Evolutionary conservation across 2,113 vertebrate genomes (phyloP), one percentile per base, ranked within the genome.

Genomic region (Caranx melampygus): DNA sequence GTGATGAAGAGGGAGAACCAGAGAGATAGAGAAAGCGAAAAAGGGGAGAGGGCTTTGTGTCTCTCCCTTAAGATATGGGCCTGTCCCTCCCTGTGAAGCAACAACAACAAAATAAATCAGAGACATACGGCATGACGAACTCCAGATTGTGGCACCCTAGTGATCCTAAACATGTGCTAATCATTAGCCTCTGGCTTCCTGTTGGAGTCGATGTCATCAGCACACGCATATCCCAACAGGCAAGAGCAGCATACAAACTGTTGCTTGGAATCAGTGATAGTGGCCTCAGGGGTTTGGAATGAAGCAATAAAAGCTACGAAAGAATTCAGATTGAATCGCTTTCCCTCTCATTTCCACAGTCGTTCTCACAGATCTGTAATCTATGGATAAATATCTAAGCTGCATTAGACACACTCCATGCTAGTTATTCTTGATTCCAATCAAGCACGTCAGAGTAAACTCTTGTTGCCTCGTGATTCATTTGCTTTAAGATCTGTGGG

Each of bases 181-280:
- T 93, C 89, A 93, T 95, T 94, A 94, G 85, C 70, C 83, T 69
- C 85, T 88, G 89, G 92, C 92, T 95, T 94, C 93, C 93, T 93
- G 92, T 92, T 88, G 81, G 83, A 93, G 87, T 81, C 83, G 78
- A 92, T 91, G 93, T 94, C 93, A 92, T 93, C 89, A 86, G 84
- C 52, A 9, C 87, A 86, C 87, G 85, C 87, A 89, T 90, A 89
- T 90, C 89, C 87, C 88, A 89, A 83, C 67, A 82, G 87, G 83
- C 73, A 55, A 63, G 75, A 70, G 73, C 76, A 59, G 84, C 81
- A 76, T 70, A 87, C 87, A 89, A 70, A 75, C 90, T 73, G 76
- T 87, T 90, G 79, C 75, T 79, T 88, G 51, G 42, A 86, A 86
- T 89, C 75, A 35, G 75, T 45, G 75, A 78, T 79, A 67, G 72